These are phyloP conservation scores for Lemur catta DNA, from an alignment of 2,797 vertebrate species.

Conservation along the genomic window DNA sequence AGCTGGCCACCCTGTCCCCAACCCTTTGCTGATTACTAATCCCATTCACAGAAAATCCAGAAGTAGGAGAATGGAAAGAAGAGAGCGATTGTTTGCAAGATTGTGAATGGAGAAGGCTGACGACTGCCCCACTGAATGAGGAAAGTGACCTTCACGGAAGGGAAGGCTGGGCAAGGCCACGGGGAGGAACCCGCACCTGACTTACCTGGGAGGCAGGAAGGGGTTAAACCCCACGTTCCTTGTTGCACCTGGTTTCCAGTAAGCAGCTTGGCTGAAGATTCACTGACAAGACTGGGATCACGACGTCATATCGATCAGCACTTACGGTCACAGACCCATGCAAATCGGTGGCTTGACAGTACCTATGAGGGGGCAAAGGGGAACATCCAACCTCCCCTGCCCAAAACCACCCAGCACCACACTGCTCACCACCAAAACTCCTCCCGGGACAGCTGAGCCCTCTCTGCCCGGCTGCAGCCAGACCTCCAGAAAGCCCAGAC, in stretches of 20 bases:
- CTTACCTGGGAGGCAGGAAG: conserved; percentile 3
- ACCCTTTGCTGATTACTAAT: background rate
- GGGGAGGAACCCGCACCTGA: background rate
- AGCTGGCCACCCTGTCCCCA: background rate
- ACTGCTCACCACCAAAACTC: background rate
- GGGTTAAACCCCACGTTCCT: background rate
- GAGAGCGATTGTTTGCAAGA: background rate
- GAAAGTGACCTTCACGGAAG: background rate
- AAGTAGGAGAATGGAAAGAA: conserved; percentile 31
- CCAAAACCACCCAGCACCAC: background rate
- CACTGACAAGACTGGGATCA: background rate
- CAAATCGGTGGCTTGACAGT: background rate
- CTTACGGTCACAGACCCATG: background rate
- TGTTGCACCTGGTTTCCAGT: background rate
- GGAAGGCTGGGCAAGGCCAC: background rate
- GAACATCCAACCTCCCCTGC: background rate
- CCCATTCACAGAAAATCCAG: conserved; percentile 54
- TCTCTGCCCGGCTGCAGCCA: background rate
- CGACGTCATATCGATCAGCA: background rate
- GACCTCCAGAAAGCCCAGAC: background rate
- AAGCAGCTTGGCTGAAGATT: background rate
- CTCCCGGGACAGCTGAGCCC: background rate
- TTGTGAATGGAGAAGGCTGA: background rate
- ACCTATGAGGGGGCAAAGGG: background rate
- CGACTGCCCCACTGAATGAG: background rate